Evolutionary conservation across 2,888 invertebrate genomes (phyloP).

Genomic region (Ptychoptera albimana): DNA sequence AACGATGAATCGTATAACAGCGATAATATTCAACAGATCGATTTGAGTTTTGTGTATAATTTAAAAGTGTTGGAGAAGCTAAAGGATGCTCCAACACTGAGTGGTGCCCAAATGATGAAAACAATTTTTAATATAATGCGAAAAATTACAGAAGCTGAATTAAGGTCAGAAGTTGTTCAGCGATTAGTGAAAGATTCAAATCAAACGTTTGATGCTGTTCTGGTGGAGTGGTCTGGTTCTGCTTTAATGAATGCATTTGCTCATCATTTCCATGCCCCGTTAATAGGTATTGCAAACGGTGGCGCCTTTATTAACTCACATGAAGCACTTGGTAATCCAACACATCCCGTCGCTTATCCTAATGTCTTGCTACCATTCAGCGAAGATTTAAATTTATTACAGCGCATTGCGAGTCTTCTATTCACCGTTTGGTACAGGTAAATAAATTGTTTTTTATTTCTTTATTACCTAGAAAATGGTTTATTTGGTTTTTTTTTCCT

Average conservation of each 20-base stretch:
- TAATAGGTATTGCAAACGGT: constrained; percentile 36
- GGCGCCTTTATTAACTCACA: constrained; percentile 34
- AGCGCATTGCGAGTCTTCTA: constrained; percentile 16
- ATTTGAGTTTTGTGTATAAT: constrained; percentile 18
- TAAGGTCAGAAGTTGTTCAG: constrained; percentile 16
- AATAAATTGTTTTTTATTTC: constrained; percentile 4
- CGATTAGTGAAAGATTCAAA: constrained; percentile 18
- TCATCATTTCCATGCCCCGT: constrained; percentile 36
- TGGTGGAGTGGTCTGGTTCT: constrained; percentile 36
- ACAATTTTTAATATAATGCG: constrained; percentile 15
- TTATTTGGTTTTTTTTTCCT: background rate
- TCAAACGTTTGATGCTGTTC: constrained; percentile 37
- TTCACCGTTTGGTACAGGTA: constrained; percentile 15
- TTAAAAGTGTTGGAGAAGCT: constrained; percentile 14
- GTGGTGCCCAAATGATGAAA: constrained; percentile 15
- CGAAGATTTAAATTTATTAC: constrained; percentile 29
- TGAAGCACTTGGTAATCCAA: constrained; percentile 36
- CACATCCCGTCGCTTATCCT: constrained; percentile 35
- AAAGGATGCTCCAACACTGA: constrained; percentile 12
- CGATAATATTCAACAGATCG: constrained; percentile 28
- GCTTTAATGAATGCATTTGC: constrained; percentile 35
- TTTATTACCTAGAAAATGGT: background rate
- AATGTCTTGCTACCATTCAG: constrained; percentile 33
- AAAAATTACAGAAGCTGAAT: constrained; percentile 14
- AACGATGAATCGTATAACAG: constrained; percentile 19